Evolutionary conservation across 1,140 invertebrate species (phyloP).

Genomic region (Nymphalis io): DNA sequence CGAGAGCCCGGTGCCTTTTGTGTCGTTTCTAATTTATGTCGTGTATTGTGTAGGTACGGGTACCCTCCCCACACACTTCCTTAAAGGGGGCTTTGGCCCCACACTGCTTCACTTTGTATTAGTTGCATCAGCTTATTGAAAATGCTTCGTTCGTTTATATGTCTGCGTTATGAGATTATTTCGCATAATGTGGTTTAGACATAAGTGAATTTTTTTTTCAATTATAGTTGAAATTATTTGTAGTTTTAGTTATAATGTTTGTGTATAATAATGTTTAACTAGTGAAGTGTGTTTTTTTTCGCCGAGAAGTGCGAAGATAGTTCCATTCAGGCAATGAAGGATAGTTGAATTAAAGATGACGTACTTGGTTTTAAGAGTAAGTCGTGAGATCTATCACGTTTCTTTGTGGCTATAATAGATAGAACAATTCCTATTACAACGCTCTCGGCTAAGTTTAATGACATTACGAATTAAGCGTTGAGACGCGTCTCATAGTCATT

Average conservation of each 20-base stretch:
- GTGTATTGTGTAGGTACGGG: conserved; percentile 70
- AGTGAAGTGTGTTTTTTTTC: neutral
- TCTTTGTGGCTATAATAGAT: conserved; percentile 21
- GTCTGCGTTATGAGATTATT: conserved; percentile 34
- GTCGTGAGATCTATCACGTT: conserved; percentile 46
- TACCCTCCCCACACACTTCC: conserved; percentile 75
- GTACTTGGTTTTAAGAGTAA: conserved; percentile 61
- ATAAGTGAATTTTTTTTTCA: neutral
- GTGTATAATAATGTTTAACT: conserved; percentile 11
- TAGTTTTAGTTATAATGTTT: neutral
- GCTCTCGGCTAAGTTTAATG: conserved; percentile 15
- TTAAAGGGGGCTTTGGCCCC: conserved; percentile 62
- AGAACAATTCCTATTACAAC: conserved; percentile 19
- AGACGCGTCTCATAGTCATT: neutral
- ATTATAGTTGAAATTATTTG: neutral
- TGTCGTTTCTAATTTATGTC: conserved; percentile 80
- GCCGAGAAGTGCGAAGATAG: neutral
- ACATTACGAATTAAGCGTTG: conserved; percentile 14
- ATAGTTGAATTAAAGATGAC: conserved; percentile 54
- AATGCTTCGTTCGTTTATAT: conserved; percentile 59
- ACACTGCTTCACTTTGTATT: conserved; percentile 65
- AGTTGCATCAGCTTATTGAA: conserved; percentile 70
- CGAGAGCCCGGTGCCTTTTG: conserved; percentile 72
- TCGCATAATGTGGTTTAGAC: conserved; percentile 17
- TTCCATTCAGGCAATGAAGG: conserved; percentile 33